Evolutionary conservation across 1,140 invertebrate species (phyloP), one percentile per base, ranked within the genome.

Genomic region (Pygmarrhopalites habei): DNA sequence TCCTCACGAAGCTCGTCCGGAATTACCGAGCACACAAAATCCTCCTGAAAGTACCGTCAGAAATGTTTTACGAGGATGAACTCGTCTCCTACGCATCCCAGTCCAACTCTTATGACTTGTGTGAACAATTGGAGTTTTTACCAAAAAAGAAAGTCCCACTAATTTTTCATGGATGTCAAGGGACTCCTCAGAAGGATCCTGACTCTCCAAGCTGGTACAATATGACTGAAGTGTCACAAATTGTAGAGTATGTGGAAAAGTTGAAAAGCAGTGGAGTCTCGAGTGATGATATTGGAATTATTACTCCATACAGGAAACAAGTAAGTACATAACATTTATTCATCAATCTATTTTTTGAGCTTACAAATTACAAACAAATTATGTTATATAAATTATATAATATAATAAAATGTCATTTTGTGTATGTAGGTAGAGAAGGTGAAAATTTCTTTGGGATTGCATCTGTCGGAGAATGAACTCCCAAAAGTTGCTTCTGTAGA

Each of bases 401-500:
- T n/a, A n/a, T n/a, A n/a, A n/a, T n/a, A n/a, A n/a, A n/a, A n/a
- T n/a, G n/a, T n/a, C n/a, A n/a, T n/a, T n/a, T n/a, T n/a, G n/a
- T n/a, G 52, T 71, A 60, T 61, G 62, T 71, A 90, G 87, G 85
- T 86, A 1, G 80, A 81, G 66, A 86, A 89, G 76, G 84, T 93
- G 28, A 78, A 82, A 17, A 52, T 15, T 1, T 59, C 59, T 2
- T 19, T 64, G 1, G 17, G 21, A 14, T 15, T 90, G 35, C 76
- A 78, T 19, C 81, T 84, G 15, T 79, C 87, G 65, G 80, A 84
- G n/a, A 73, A 85, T 7, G 74, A 79, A n/a, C 72, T 82, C 62
- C 88, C 89, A 2, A 92, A 95, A 82, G 82, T 96, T 43, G 93
- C 92, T 0, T 90, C 89, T 7, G 91, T 95, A 1, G 94, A 98